Conservation (phyloP, 2,113 vertebrate species). For the Porphyrio hochstetteri region DNA sequence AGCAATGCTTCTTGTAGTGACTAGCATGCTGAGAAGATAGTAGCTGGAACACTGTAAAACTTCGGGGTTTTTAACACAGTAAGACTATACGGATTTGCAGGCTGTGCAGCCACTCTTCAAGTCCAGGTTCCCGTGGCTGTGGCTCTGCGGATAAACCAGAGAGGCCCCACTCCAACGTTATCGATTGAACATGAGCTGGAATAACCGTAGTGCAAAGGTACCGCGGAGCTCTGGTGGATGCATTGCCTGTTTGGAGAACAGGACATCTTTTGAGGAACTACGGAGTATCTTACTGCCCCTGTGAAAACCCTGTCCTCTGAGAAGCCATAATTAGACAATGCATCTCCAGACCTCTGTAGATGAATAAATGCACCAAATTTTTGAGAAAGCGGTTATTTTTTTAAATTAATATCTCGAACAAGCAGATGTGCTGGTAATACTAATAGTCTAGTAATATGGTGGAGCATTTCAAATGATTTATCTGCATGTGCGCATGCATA, state of each 20-base stretch:
- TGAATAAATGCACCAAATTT: neutral
- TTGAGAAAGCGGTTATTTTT: neutral
- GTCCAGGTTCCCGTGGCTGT: neutral
- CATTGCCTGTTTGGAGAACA: neutral
- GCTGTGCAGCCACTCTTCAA: neutral
- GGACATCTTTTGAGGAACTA: neutral
- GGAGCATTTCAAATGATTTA: neutral
- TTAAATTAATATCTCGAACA: neutral
- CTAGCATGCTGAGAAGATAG: neutral
- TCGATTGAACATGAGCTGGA: neutral
- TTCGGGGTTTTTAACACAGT: neutral
- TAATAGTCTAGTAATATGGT: neutral
- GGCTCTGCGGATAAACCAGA: neutral
- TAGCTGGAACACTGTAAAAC: neutral
- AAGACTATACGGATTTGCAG: neutral
- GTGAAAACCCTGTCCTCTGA: neutral
- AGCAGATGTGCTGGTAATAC: neutral
- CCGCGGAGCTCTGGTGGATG: neutral
- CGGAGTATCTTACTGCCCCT: neutral
- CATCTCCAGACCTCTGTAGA: neutral
- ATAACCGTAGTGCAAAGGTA: neutral
- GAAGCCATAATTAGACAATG: neutral
- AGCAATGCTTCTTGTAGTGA: neutral
- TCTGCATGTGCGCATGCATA: neutral
- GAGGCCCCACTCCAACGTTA: neutral